Percentiles rank a stretch among this genome's conserved stretches.
These are phyloP conservation scores for Cervus canadensis DNA, from an alignment of 2,113 vertebrate genomes.

Conservation along the genomic window DNA sequence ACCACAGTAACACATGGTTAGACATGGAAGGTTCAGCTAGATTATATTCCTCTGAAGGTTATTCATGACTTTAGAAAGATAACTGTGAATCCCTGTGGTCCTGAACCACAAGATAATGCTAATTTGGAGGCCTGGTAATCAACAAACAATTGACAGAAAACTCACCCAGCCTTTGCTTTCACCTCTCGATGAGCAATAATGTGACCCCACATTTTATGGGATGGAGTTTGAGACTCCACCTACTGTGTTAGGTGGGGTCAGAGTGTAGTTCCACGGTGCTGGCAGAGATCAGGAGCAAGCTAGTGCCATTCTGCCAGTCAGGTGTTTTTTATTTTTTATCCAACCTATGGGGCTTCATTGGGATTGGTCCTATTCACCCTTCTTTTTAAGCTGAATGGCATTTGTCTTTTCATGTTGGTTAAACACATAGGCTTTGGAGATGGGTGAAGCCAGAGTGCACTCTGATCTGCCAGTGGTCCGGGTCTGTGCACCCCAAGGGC, in stretches of 20 bases:
- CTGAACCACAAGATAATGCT: not conserved
- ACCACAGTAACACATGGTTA: not conserved
- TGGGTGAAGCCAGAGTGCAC: too few species aligned
- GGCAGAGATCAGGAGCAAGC: not conserved
- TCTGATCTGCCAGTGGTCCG: not conserved
- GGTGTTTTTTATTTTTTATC: not conserved
- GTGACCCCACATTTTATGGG: not conserved
- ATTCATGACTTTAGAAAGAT: not conserved
- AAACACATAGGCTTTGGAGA: not conserved
- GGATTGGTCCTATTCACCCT: not conserved
- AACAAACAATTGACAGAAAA: not conserved
- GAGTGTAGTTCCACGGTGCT: not conserved
- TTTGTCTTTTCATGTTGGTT: not conserved
- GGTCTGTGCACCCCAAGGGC: not conserved
- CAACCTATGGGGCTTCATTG: not conserved
- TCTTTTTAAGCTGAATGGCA: not conserved
- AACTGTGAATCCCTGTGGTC: not conserved
- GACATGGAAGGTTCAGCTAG: not conserved
- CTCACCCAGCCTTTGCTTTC: not conserved
- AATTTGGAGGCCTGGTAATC: not conserved
- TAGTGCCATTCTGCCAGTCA: not conserved
- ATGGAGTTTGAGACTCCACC: not conserved
- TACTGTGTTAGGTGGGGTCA: not conserved
- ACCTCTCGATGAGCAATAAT: not conserved
- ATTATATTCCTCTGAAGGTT: not conserved